Evolutionary conservation across 2,113 vertebrate species (phyloP).

Genomic region (Mola mola): DNA sequence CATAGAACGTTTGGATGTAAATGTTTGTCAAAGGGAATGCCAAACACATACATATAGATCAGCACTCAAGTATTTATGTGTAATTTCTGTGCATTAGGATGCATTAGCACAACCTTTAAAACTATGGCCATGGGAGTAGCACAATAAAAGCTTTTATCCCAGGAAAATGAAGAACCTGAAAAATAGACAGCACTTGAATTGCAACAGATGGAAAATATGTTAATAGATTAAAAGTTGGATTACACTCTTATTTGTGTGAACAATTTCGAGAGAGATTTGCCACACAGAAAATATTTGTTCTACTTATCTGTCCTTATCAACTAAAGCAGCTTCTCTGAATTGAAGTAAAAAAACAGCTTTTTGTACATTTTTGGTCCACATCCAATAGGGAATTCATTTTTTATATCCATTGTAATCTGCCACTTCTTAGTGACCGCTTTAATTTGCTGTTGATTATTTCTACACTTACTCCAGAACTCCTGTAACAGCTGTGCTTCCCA

Average conservation of each 20-base stretch:
- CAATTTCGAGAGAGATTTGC: background rate
- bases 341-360: constrained; percentile 18
- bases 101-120: constrained; percentile 23
- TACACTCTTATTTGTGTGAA: background rate
- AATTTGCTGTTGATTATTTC: too few relatives aligned
- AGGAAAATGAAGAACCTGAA: background rate
- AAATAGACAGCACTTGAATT: constrained; percentile 18
- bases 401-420: too few relatives aligned
- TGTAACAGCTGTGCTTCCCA: too few relatives aligned
- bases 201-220: background rate
- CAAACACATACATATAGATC: background rate
- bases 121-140: background rate
- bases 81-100: constrained; percentile 10
- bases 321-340: constrained; percentile 4
- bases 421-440: too few relatives aligned
- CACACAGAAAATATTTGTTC: too few relatives aligned
- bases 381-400: too few relatives aligned
- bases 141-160: constrained; percentile 2
- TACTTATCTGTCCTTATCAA: too few relatives aligned
- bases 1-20: constrained; percentile 1
- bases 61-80: constrained; percentile 21
- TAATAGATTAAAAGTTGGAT: constrained; percentile 17
- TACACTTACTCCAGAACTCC: too few relatives aligned
- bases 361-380: constrained; percentile 19
- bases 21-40: constrained; percentile 8